Evolutionary conservation across 2,113 vertebrate species (phyloP), one percentile per base, ranked within the genome.

Genomic region (Anthoscopus minutus): DNA sequence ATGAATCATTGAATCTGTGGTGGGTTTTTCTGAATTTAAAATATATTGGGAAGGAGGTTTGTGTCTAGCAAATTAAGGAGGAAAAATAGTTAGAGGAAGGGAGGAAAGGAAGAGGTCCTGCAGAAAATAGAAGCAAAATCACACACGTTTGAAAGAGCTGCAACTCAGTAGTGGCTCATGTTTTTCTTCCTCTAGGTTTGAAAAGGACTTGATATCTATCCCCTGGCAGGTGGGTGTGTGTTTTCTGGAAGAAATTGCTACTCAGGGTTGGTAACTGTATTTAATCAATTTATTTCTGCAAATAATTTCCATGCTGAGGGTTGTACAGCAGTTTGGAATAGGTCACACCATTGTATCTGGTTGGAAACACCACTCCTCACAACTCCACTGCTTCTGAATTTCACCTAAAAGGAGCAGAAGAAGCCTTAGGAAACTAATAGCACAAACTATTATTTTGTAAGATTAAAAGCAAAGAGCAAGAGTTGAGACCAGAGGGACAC

Each of bases 401-500:
- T 38, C 47, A 62, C 27, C 62, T 64, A 18, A 53, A 28, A 72
- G 30, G 7, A 61, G 40, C 28, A 71, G 20, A 19, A 50, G 86
- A 86, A 61, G 6, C 37, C 61, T 90, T 37, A 47, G 64, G 54
- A 70, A 82, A 70, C 35, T 8, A 57, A 58, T 6, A 3, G 5
- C 0, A 9, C 21, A 57, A 77, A 62, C 62, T 64, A 23, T 74
- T 77, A 22, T 61, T 85, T 40, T n/a, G 44, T 23, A 37, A 94
- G 85, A 86, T 81, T 73, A 88, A 96, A 95, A 90, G 72, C 60
- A 60, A 84, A 81, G 78, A 73, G 44, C 40, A 60, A 51, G 53
- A 93, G 44, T 58, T 28, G 16, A 81, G 88, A 81, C 71, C 74
- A 61, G 88, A 91, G 88, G 77, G 44, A 60, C 27, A 35, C 48